Conservation (phyloP, 2,113 vertebrate genomes). For the Micronycteris hirsuta region DNA sequence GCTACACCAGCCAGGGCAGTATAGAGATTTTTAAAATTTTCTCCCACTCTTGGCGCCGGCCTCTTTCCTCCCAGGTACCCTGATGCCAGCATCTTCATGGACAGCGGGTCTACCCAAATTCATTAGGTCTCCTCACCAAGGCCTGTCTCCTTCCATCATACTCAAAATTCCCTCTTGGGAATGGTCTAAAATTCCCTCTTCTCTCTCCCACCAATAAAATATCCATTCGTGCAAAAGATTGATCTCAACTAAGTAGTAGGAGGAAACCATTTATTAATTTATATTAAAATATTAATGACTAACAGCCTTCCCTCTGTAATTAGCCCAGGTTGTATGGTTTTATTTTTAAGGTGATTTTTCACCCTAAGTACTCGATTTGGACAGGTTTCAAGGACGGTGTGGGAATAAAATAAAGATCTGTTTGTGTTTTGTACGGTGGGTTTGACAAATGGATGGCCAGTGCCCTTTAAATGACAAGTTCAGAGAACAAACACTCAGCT, state of each 20-base stretch:
- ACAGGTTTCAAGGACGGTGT: neutral
- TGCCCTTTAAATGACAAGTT: constrained; percentile 30
- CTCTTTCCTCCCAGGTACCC: neutral
- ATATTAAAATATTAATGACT: neutral
- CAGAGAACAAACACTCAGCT: constrained; percentile 21
- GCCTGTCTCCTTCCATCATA: neutral
- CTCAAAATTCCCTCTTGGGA: too few species aligned
- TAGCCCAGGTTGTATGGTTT: neutral
- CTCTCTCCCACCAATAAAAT: neutral
- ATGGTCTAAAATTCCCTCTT: neutral
- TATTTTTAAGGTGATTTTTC: neutral
- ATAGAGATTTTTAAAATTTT: neutral
- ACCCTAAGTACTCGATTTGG: neutral
- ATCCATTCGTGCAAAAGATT: neutral
- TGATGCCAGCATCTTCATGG: neutral
- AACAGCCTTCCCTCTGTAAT: neutral
- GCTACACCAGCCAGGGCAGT: too few species aligned
- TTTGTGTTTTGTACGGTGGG: neutral
- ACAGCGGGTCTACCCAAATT: neutral
- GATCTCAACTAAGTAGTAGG: neutral
- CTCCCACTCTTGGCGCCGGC: neutral
- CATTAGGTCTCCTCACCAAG: neutral
- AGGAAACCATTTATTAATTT: neutral
- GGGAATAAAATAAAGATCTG: neutral
- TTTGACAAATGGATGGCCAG: neutral